Conservation (phyloP, 2,888 invertebrate species). For the Mycogona germanica region DNA sequence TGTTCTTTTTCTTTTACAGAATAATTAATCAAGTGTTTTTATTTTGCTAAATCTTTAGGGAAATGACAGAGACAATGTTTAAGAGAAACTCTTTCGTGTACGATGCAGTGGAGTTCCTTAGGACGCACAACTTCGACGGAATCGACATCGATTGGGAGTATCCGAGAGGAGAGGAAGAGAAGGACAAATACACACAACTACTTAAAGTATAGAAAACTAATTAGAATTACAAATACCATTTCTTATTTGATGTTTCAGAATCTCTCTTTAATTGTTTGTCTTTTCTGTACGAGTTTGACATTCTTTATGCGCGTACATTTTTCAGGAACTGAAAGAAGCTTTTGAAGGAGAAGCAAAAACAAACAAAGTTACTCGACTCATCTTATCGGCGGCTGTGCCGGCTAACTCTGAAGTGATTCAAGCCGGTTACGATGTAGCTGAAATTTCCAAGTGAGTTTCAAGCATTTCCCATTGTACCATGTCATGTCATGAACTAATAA, state of each 20-base stretch:
- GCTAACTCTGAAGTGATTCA: slow-evolving; percentile 88
- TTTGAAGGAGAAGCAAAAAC: slow-evolving; percentile 87
- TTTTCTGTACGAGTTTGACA: background rate
- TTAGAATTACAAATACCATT: background rate
- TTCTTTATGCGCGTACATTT: no score
- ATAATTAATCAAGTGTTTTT: no score
- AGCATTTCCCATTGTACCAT: background rate
- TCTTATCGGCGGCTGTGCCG: slow-evolving; percentile 80
- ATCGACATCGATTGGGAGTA: slow-evolving; percentile 92
- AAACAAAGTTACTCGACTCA: slow-evolving; percentile 61
- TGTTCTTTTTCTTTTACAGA: slow-evolving; percentile 7
- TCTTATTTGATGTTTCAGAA: background rate
- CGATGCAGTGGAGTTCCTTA: slow-evolving; percentile 81
- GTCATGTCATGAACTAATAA: no score
- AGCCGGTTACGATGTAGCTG: slow-evolving; percentile 85
- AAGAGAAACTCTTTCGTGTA: slow-evolving; percentile 93
- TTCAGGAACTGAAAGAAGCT: slow-evolving; percentile 66
- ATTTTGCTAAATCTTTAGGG: slow-evolving; percentile 73
- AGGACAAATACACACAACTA: slow-evolving; percentile 80
- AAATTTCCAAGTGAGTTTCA: slow-evolving; percentile 65
- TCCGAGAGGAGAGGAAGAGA: slow-evolving; percentile 74
- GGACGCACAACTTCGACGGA: slow-evolving; percentile 84
- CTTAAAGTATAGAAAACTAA: slow-evolving; percentile 38
- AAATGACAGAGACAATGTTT: slow-evolving; percentile 78
- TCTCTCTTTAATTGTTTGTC: background rate